Conservation (phyloP, 1,140 invertebrate species). For the Lordiphosa clarofinis region DNA sequence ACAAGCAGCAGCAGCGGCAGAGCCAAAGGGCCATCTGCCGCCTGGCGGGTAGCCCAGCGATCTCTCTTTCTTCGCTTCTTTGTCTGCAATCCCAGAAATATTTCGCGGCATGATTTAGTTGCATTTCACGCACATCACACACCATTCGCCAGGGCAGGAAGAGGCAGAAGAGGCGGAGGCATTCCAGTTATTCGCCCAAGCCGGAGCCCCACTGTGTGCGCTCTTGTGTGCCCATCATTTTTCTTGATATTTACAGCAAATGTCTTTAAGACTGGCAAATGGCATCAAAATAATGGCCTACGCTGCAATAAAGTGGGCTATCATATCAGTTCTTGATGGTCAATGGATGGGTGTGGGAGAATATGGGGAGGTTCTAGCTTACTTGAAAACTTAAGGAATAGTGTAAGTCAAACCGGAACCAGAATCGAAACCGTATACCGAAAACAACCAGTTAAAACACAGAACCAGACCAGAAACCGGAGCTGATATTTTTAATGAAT, state of each 20-base stretch:
- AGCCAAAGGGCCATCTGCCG: conserved; percentile 57
- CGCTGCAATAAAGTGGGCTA: conserved; percentile 18
- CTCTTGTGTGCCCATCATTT: conserved; percentile 43
- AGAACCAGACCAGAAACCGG: too few species aligned
- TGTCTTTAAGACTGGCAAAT: conserved; percentile 42
- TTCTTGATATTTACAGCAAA: conserved; percentile 61
- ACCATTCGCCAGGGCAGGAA: conserved; percentile 15
- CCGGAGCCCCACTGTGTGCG: conserved; percentile 15
- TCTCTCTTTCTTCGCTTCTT: conserved; percentile 35
- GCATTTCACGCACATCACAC: conserved; percentile 72
- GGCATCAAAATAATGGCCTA: conserved; percentile 58
- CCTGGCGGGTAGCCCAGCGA: conserved; percentile 38
- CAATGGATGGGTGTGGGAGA: neutral
- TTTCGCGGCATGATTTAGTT: conserved; percentile 75
- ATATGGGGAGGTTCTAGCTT: conserved; percentile 8
- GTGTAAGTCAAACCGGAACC: too few species aligned
- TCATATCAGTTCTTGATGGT: conserved; percentile 7
- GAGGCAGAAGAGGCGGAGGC: neutral
- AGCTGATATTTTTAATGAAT: too few species aligned
- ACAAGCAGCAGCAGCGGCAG: conserved; percentile 21
- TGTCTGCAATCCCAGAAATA: conserved; percentile 66
- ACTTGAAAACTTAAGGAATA: neutral
- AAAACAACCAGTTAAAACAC: too few species aligned
- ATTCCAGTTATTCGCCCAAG: neutral
- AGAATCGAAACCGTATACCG: too few species aligned